A percentile compares a stretch with the other conserved stretches of the same genome.
These are phyloP conservation scores for Chroicocephalus ridibundus DNA, from an alignment of 2,113 vertebrate genomes.

Conservation along the genomic window DNA sequence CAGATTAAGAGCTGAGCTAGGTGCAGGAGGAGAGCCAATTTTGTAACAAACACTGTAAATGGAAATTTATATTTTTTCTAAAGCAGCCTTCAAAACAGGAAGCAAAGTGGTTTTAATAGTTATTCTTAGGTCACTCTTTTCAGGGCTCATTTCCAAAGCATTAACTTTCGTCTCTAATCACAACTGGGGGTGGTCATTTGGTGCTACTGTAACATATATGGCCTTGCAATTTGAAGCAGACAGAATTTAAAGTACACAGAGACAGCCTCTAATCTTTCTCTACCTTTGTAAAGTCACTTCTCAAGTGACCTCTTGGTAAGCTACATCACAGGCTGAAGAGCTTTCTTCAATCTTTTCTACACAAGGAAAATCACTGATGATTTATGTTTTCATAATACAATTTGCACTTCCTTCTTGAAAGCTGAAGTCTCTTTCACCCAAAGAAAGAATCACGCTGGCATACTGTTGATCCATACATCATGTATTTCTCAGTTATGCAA, in stretches of 20 bases:
- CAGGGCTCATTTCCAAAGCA: background rate
- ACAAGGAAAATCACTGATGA: background rate
- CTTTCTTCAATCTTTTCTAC: background rate
- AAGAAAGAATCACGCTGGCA: background rate
- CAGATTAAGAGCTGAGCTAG: background rate
- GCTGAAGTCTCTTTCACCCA: background rate
- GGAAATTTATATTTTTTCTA: background rate
- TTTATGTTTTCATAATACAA: background rate
- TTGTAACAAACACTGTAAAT: background rate
- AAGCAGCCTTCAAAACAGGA: background rate
- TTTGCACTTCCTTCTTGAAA: background rate
- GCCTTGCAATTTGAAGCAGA: background rate
- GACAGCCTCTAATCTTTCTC: background rate
- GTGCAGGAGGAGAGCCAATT: background rate
- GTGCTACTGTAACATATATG: background rate
- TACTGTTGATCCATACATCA: background rate
- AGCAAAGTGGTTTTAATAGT: background rate
- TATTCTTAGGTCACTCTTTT: background rate
- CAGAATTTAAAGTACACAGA: background rate
- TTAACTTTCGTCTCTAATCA: background rate
- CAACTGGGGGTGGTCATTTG: background rate
- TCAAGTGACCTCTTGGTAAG: background rate
- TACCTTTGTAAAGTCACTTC: background rate
- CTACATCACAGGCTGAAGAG: background rate
- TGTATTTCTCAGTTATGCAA: background rate